These are phyloP conservation scores for Ganaspis brasiliensis DNA, from an alignment of 2,888 invertebrate genomes.

Conservation along the genomic window DNA sequence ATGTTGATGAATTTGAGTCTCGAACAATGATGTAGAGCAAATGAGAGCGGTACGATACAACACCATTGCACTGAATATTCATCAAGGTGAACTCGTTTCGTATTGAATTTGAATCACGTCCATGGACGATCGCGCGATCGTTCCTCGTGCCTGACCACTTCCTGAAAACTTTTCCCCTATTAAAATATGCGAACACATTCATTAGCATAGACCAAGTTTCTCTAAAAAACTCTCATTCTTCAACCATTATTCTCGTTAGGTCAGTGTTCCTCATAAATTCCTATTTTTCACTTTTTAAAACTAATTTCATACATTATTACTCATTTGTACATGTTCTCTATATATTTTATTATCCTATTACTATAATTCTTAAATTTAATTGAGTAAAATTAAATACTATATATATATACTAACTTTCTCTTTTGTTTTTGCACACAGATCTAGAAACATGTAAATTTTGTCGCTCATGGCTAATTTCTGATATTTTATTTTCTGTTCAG, in stretches of 20 bases:
- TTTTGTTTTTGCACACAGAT: too few relatives aligned
- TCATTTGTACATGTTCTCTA: too few relatives aligned
- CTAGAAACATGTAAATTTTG: too few relatives aligned
- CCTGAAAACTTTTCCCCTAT: conserved; percentile 46
- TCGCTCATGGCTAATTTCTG: too few relatives aligned
- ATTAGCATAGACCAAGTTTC: conserved; percentile 11
- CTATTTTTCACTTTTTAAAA: not conserved
- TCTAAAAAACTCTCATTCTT: conserved; percentile 5
- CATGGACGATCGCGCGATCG: conserved; percentile 56
- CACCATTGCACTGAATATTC: conserved; percentile 66
- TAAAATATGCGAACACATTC: conserved; percentile 21
- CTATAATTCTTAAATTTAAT: too few relatives aligned
- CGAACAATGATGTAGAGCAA: conserved; percentile 51
- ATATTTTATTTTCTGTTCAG: too few relatives aligned
- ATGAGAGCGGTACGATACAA: conserved; percentile 47
- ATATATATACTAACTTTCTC: too few relatives aligned
- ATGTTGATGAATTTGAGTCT: conserved; percentile 15
- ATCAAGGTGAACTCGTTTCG: conserved; percentile 62
- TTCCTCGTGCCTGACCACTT: conserved; percentile 56
- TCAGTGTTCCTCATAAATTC: not conserved
- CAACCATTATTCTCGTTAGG: not conserved
- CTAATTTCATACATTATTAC: not conserved
- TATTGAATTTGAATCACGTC: conserved; percentile 63
- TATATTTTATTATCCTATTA: too few relatives aligned
- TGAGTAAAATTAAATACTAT: too few relatives aligned